Evolutionary conservation across 2,888 invertebrate species (phyloP).

Genomic region (Melangyna quadrimaculata): DNA sequence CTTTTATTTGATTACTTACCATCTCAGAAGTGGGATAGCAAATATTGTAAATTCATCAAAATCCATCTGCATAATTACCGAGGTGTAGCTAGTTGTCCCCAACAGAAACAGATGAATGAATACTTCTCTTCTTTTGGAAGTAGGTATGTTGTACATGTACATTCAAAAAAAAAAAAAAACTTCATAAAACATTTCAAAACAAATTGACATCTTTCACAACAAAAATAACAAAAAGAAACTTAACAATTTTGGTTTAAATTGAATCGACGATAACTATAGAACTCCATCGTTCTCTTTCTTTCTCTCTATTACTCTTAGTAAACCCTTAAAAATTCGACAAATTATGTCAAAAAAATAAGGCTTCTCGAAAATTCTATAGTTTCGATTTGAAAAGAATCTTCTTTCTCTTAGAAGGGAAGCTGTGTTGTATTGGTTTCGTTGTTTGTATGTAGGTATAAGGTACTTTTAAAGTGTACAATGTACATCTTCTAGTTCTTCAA

Average conservation of each 20-base stretch:
- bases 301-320: no score
- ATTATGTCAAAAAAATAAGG: constrained; percentile 33
- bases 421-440: no score
- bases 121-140: neutral
- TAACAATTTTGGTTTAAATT: neutral
- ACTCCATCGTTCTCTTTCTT: no score
- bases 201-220: constrained; percentile 4
- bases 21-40: no score
- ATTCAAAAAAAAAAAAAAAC: neutral
- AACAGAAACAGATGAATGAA: neutral
- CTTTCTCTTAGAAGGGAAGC: neutral
- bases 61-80: neutral
- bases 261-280: neutral
- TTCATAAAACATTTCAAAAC: neutral
- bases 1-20: no score
- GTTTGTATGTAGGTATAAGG: neutral
- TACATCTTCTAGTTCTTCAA: constrained; percentile 19
- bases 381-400: constrained; percentile 11
- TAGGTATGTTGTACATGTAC: no score
- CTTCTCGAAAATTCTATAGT: constrained; percentile 18
- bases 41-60: neutral
- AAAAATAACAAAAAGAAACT: neutral
- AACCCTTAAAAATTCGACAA: constrained; percentile 14
- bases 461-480: neutral
- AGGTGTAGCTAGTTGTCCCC: neutral